Evolutionary conservation across 2,888 invertebrate genomes (phyloP).

Genomic region (Drosophila phalerata): DNA sequence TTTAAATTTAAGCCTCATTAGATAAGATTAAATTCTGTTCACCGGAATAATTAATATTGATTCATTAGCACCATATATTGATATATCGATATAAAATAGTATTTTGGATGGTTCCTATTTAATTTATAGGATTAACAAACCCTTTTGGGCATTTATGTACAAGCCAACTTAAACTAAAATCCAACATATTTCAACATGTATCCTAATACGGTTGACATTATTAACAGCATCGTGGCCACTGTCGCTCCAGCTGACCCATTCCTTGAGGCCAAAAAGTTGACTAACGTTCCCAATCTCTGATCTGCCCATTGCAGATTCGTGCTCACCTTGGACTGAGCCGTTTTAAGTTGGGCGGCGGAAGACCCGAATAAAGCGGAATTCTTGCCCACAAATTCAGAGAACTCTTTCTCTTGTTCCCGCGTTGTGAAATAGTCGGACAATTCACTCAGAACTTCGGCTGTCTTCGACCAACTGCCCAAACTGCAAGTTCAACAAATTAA

Average conservation of each 20-base stretch:
- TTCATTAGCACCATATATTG: neutral
- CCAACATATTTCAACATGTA: constrained; percentile 6
- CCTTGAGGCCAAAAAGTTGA: constrained; percentile 53
- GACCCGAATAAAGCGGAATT: constrained; percentile 63
- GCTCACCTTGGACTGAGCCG: constrained; percentile 67
- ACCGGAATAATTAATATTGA: neutral
- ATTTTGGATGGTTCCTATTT: neutral
- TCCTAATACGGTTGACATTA: constrained; percentile 7
- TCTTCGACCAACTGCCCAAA: constrained; percentile 67
- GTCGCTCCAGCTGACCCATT: constrained; percentile 40
- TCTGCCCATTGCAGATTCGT: constrained; percentile 80
- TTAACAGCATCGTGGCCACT: constrained; percentile 12
- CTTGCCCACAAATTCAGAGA: constrained; percentile 54
- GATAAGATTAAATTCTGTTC: constrained; percentile 4
- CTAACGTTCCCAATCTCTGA: constrained; percentile 55
- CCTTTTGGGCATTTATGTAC: neutral
- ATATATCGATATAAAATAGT: neutral
- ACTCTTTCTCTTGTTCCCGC: constrained; percentile 54
- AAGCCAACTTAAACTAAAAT: neutral
- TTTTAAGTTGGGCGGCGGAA: constrained; percentile 45
- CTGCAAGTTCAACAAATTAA: constrained; percentile 44
- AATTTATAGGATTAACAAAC: neutral
- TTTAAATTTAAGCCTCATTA: neutral
- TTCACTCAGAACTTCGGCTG: constrained; percentile 66
- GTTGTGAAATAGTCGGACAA: constrained; percentile 74